Base-by-base conservation (phyloP, 2,797 vertebrate species). In the Poecilia wingei region DNA sequence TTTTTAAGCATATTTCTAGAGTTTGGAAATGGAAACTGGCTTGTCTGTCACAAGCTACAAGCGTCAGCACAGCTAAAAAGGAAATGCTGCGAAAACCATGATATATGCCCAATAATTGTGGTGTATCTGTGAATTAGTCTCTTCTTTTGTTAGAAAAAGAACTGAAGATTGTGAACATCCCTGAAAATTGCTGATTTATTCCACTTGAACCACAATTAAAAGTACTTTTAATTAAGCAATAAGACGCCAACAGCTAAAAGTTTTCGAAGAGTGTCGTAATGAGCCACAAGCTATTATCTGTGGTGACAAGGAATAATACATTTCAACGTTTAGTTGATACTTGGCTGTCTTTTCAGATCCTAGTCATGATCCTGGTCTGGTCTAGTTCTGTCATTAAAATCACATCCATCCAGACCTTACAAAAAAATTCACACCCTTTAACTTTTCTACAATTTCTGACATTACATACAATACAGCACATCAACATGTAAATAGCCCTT, bases 291-390 rank as follows among this genome's bases (percentile, higher is more conserved):
- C 49, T 41, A 16, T 41, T 57, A n/a, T 41, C 36, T 41, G 28
- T 20, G 69, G 20, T 31, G 31, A 33, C 71, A 53, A 25, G 51
- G 22, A 53, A 68, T 6, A 2, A 72, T 57, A 77, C 70, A 28
- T 41, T 28, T 3, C 55, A 77, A 6, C 9, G 57, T 79, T 74
- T 77, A 25, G 55, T 9, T 20, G 4, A 8, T 13, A 59, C 7
- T 14, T 33, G 74, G 55, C 83, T 87, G 78, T 92, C 75, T 84
- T 41, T 75, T 59, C 49, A 80, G 73, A 59, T 57, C 79, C 66
- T 61, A 31, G 7, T 83, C 84, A 73, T 47, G 51, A n/a, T 49
- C 64, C 16, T 39, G 25, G 18, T 39, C 49, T 28, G 36, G 71
- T 80, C 41, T 55, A n/a, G 79, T 85, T 82, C 83, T 55, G 84